Evolutionary conservation across 2,888 invertebrate genomes (phyloP).

Genomic region (Hirtodrosophila alboralis): DNA sequence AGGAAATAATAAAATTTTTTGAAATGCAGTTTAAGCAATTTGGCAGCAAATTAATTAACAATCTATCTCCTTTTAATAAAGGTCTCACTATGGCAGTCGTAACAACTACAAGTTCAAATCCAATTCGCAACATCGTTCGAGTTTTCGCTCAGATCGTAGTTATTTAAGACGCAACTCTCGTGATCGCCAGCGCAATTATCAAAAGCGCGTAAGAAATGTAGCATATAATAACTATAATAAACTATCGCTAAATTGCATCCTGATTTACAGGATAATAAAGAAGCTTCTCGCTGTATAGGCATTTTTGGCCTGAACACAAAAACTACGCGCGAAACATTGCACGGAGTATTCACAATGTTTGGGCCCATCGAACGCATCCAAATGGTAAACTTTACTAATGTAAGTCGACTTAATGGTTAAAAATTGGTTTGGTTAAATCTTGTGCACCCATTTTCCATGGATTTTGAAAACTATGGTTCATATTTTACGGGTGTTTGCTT

Average conservation of each 20-base stretch:
- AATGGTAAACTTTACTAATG: constrained; percentile 95
- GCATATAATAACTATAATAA: neutral
- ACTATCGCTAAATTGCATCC: neutral
- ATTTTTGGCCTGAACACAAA: constrained; percentile 96
- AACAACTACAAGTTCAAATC: constrained; percentile 86
- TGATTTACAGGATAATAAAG: constrained; percentile 85
- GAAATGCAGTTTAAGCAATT: neutral
- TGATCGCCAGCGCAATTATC: constrained; percentile 16
- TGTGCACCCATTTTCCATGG: too few relatives aligned
- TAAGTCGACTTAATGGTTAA: too few relatives aligned
- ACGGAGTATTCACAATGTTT: constrained; percentile 95
- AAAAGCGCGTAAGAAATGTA: constrained; percentile 31
- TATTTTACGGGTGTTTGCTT: too few relatives aligned
- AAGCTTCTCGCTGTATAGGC: constrained; percentile 94
- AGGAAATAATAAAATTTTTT: too few relatives aligned
- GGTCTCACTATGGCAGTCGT: constrained; percentile 86
- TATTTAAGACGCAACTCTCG: constrained; percentile 12
- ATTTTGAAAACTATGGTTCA: too few relatives aligned
- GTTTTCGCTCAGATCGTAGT: constrained; percentile 10
- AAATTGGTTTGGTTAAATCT: too few relatives aligned
- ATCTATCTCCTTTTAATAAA: constrained; percentile 32
- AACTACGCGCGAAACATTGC: constrained; percentile 95
- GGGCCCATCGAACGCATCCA: constrained; percentile 96
- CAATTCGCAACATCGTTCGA: constrained; percentile 9
- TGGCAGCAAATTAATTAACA: constrained; percentile 6